Conservation (phyloP, 1,140 invertebrate species). For the Bursaphelenchus mucronatus region DNA sequence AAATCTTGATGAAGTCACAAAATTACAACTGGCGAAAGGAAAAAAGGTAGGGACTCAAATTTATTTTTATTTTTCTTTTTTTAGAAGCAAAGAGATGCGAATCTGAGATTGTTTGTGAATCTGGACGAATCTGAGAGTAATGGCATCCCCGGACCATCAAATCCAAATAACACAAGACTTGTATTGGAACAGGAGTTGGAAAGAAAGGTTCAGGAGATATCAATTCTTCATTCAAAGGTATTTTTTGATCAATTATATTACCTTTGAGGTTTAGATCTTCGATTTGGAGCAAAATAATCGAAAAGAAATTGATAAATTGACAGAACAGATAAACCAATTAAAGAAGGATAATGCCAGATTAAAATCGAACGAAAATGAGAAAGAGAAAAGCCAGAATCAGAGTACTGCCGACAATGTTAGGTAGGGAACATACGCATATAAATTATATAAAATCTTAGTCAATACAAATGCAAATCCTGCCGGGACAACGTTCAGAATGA, state of each 20-base stretch:
- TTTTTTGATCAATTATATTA: constrained; percentile 10
- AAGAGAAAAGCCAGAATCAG: too few species aligned
- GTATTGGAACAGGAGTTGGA: constrained; percentile 48
- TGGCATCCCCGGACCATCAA: constrained; percentile 11
- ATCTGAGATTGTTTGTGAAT: constrained; percentile 43
- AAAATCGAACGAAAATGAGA: too few species aligned
- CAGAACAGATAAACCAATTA: constrained; percentile 29
- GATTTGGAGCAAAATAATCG: constrained; percentile 42
- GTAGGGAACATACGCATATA: too few species aligned
- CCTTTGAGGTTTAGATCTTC: constrained; percentile 29
- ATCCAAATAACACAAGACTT: constrained; percentile 22
- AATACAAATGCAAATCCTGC: too few species aligned
- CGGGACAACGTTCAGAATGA: too few species aligned
- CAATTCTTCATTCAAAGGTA: constrained; percentile 43
- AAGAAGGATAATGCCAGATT: constrained; percentile 30
- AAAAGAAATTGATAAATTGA: constrained; percentile 22
- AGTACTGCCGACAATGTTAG: too few species aligned
- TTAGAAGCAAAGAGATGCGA: constrained; percentile 49
- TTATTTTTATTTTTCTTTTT: neutral
- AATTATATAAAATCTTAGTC: too few species aligned
- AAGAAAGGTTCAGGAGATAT: constrained; percentile 38
- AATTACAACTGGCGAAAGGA: constrained; percentile 24
- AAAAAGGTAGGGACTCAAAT: constrained; percentile 30
- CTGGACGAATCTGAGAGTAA: neutral
- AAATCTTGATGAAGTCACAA: constrained; percentile 30